A percentile compares a stretch with the other conserved stretches of the same genome.
These are phyloP conservation scores for Lasioglossum calceatum DNA, from an alignment of 2,888 invertebrate species.

Conservation along the genomic window DNA sequence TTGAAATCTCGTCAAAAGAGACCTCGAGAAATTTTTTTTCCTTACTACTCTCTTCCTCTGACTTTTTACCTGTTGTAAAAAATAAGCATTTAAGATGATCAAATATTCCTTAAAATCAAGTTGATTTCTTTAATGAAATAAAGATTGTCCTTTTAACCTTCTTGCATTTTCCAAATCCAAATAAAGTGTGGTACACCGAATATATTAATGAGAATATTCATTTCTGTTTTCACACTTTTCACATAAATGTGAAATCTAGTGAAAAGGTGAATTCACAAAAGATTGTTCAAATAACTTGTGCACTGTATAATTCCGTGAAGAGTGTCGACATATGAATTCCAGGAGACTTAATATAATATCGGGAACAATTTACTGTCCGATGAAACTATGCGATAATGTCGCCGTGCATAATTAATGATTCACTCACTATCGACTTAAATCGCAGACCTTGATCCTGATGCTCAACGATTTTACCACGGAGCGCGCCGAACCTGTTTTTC, in stretches of 20 bases:
- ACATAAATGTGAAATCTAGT: neutral
- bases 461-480: neutral
- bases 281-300: neutral
- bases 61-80: too few species aligned
- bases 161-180: neutral
- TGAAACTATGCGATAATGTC: neutral
- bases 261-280: neutral
- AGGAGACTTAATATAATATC: neutral
- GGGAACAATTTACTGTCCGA: neutral
- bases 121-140: neutral
- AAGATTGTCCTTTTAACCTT: neutral
- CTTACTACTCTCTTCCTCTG: too few species aligned
- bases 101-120: neutral
- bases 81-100: too few species aligned
- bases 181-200: neutral
- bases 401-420: neutral
- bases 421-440: slow-evolving; percentile 9
- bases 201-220: neutral
- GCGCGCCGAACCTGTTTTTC: slow-evolving; percentile 10
- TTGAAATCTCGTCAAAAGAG: too few species aligned
- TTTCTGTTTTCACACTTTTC: too few species aligned
- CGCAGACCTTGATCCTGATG: slow-evolving; percentile 22
- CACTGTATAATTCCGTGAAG: neutral
- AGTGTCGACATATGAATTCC: neutral
- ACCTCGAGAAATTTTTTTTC: too few species aligned